phyloP scores from a whole-genome alignment of 2,797 vertebrate genomes.

The Mastacembelus armatus region DNA sequence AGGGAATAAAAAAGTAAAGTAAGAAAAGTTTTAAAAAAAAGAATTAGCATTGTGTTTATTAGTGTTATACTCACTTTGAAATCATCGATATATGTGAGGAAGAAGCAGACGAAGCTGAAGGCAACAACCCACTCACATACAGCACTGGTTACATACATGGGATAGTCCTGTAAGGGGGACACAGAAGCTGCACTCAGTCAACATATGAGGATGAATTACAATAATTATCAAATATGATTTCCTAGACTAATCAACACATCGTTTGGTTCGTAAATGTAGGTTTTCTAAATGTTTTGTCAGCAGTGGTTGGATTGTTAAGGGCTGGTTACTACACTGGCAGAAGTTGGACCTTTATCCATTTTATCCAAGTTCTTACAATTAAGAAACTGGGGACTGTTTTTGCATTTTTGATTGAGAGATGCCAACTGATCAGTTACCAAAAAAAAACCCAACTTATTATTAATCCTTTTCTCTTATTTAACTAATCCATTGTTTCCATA shows the following conservation, averaged over 20 bases:
- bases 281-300: no score
- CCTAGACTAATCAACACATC: not conserved
- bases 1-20: constrained; percentile 27
- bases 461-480: no score
- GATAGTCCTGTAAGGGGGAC: constrained; percentile 82
- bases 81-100: constrained; percentile 92
- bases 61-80: constrained; percentile 89
- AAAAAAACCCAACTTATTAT: no score
- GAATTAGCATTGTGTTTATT: not conserved
- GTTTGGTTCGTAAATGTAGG: not conserved
- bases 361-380: not conserved
- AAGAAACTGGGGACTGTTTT: no score
- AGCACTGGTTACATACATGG: constrained; percentile 85
- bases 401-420: not conserved
- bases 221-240: not conserved
- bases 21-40: not conserved
- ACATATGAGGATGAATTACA: not conserved
- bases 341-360: no score
- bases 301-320: no score
- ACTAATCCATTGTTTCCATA: not conserved
- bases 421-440: no score
- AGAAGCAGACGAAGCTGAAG: constrained; percentile 94
- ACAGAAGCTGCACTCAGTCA: not conserved
- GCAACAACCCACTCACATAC: constrained; percentile 92
- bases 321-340: no score